Conservation (phyloP, 2,113 vertebrate genomes). For the Solenodon paradoxus region DNA sequence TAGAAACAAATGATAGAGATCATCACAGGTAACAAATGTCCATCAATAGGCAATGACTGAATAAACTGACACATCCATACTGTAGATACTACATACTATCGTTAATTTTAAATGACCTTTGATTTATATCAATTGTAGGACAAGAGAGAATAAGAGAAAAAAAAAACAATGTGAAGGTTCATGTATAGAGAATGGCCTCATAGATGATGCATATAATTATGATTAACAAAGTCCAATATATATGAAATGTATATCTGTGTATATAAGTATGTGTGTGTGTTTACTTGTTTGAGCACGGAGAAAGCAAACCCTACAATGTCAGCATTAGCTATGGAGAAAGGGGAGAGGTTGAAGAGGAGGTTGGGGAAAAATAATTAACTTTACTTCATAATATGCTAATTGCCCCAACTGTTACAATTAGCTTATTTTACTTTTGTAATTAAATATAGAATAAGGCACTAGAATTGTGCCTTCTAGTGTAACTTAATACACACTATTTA, state of each 20-base stretch:
- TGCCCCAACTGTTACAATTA: not conserved
- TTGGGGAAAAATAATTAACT: not conserved
- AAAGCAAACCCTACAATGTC: not conserved
- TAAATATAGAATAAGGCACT: not conserved
- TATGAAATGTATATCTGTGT: not conserved
- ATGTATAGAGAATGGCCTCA: not conserved
- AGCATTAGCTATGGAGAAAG: not conserved
- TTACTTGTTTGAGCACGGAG: not conserved
- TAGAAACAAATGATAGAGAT: not conserved
- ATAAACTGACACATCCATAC: not conserved
- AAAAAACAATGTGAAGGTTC: not conserved
- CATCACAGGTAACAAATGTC: not conserved
- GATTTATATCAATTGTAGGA: not conserved
- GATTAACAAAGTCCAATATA: not conserved
- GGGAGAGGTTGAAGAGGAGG: not conserved
- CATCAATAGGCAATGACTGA: not conserved
- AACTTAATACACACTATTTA: not conserved
- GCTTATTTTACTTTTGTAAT: constrained; percentile 16
- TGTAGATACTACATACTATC: not conserved
- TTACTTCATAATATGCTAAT: not conserved
- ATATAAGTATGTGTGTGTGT: not conserved
- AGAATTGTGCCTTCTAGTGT: not conserved
- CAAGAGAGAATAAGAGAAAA: not conserved
- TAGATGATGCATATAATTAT: not conserved
- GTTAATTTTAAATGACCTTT: not conserved